Evolutionary conservation across 2,113 vertebrate genomes (phyloP).

Genomic region (Pelodiscus sinensis): DNA sequence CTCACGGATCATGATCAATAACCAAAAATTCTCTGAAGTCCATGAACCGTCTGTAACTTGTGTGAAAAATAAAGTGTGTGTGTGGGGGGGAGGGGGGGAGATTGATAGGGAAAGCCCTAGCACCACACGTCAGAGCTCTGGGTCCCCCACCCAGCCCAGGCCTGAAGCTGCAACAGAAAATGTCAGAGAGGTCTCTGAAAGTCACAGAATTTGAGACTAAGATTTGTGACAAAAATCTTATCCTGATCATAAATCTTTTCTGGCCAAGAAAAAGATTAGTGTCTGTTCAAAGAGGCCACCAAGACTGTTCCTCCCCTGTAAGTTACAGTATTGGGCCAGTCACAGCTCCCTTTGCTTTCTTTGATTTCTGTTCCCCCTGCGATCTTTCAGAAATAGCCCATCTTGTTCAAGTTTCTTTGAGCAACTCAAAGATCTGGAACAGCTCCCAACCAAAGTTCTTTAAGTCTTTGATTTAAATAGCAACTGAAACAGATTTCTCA

Average conservation of each 20-base stretch:
- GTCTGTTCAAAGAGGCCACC: neutral
- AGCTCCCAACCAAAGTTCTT: neutral
- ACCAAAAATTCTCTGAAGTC: too few species aligned
- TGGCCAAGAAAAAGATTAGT: neutral
- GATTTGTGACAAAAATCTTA: too few species aligned
- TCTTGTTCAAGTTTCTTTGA: neutral
- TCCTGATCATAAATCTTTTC: neutral
- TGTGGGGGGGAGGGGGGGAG: accelerated
- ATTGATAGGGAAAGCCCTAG: too few species aligned
- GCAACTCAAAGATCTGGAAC: neutral
- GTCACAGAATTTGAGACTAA: too few species aligned
- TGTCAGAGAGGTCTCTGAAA: too few species aligned
- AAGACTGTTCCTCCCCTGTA: neutral
- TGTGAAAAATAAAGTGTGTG: too few species aligned
- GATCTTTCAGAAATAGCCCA: neutral
- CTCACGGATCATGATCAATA: too few species aligned
- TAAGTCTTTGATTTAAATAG: neutral
- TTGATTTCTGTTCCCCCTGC: neutral
- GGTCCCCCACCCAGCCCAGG: too few species aligned
- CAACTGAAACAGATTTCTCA: neutral
- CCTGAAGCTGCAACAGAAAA: too few species aligned
- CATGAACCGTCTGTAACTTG: too few species aligned
- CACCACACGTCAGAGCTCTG: too few species aligned
- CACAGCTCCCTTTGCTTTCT: neutral
- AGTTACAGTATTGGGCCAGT: neutral